Conservation (phyloP, 2,888 invertebrate genomes). For the Isoperla grammatica region DNA sequence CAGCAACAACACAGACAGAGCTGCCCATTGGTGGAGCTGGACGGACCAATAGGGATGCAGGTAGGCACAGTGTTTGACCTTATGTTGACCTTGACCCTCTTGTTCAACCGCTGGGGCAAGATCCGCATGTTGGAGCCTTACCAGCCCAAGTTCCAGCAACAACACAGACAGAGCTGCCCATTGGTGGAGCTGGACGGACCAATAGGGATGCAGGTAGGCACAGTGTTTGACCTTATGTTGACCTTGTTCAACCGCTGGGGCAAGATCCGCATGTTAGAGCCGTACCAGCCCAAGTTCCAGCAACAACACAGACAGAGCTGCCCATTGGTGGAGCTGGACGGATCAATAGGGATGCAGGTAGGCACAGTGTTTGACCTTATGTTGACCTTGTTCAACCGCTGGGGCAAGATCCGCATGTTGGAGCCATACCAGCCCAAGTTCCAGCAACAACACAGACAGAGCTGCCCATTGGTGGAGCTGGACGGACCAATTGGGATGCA, state of each 20-base stretch:
- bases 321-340: slow-evolving; percentile 54
- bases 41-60: slow-evolving; percentile 44
- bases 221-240: no score
- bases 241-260: slow-evolving; percentile 96
- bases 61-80: no score
- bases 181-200: slow-evolving; percentile 51
- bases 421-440: slow-evolving; percentile 89
- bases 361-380: no score
- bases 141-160: slow-evolving; percentile 77
- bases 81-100: slow-evolving; percentile 81
- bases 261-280: slow-evolving; percentile 88
- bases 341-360: slow-evolving; percentile 42
- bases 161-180: slow-evolving; percentile 72
- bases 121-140: slow-evolving; percentile 89
- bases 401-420: slow-evolving; percentile 91
- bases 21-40: slow-evolving; percentile 59
- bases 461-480: slow-evolving; percentile 61
- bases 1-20: slow-evolving; percentile 77
- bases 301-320: slow-evolving; percentile 77
- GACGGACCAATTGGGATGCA: slow-evolving; percentile 44
- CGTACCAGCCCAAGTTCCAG: slow-evolving; percentile 79
- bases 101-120: slow-evolving; percentile 94
- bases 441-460: slow-evolving; percentile 68
- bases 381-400: slow-evolving; percentile 93
- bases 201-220: slow-evolving; percentile 41